Conservation (phyloP, 2,888 invertebrate species). For the Eledona agricola region DNA sequence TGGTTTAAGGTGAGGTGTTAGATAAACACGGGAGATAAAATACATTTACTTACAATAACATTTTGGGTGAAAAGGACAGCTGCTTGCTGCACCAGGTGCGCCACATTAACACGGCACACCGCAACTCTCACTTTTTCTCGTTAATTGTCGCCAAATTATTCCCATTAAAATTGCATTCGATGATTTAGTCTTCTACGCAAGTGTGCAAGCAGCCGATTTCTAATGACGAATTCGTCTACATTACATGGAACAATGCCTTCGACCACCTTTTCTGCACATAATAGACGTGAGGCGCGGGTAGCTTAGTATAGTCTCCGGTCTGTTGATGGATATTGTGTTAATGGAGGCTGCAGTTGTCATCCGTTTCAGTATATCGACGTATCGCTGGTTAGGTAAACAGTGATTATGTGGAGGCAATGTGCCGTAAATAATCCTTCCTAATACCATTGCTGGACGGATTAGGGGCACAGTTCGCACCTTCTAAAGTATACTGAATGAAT, state of each 20-base stretch:
- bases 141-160: constrained; percentile 8
- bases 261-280: no score
- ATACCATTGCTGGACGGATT: constrained; percentile 58
- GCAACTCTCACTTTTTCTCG: constrained; percentile 16
- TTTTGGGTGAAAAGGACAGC: constrained; percentile 51
- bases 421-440: constrained; percentile 58
- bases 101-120: constrained; percentile 21
- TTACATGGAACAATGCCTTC: no score
- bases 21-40: constrained; percentile 51
- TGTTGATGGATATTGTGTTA: constrained; percentile 45
- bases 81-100: constrained; percentile 52
- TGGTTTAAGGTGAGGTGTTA: constrained; percentile 49
- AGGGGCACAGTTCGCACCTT: constrained; percentile 58
- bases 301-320: no score
- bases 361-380: constrained; percentile 55
- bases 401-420: constrained; percentile 59
- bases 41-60: constrained; percentile 52
- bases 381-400: constrained; percentile 60
- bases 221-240: no score
- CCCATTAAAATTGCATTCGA: no score
- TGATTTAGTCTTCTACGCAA: constrained; percentile 3
- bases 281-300: no score
- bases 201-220: no score
- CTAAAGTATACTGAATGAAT: constrained; percentile 46
- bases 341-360: constrained; percentile 51